Base-by-base conservation (phyloP, 1,140 invertebrate genomes). In the Diprion similis region DNA sequence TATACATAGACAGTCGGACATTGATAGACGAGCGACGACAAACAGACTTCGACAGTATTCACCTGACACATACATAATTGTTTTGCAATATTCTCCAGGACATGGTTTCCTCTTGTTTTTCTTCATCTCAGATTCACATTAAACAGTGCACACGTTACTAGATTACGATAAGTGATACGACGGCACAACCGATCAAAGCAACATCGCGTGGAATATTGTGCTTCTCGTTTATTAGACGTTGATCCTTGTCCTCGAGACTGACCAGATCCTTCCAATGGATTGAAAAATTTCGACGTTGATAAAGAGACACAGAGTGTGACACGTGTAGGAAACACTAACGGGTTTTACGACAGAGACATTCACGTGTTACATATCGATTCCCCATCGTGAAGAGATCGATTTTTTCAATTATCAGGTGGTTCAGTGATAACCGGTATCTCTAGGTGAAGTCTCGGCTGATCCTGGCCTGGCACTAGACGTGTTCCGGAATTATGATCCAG, bases 361-460 rank as follows among this genome's bases (percentile, higher is more conserved):
- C 13, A 64, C 8, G 17, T 64, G 17, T 64, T n/a, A n/a, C n/a
- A 64, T 15, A 64, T 64, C 8, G 13, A 15, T 64, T 64, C 59
- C 17, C 17, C 18, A 11, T 11, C 18, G 17, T 15, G 37, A 68
- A 19, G 18, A 68, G 66, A 45, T 68, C 17, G 11, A 10, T 19
- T 11, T 70, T 15, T 47, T 76, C 71, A 82, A 65, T 78, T 65
- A 68, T 76, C 81, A 70, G 81, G 79, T 37, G 76, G 78, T 68
- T 84, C 84, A 73, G 84, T 82, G 76, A 85, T 86, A 73, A 79
- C 79, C 74, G 84, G 84, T 80, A 86, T 85, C 75, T 85, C 82
- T 69, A 84, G 79, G 74, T 83, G 81, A 67, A 84, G 79, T 74
- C 80, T 84, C 71, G 80, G 74, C 9, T 78, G 75, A 75, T 75